Evolutionary conservation across 2,888 invertebrate species (phyloP).

Genomic region (Heliconius hortense): DNA sequence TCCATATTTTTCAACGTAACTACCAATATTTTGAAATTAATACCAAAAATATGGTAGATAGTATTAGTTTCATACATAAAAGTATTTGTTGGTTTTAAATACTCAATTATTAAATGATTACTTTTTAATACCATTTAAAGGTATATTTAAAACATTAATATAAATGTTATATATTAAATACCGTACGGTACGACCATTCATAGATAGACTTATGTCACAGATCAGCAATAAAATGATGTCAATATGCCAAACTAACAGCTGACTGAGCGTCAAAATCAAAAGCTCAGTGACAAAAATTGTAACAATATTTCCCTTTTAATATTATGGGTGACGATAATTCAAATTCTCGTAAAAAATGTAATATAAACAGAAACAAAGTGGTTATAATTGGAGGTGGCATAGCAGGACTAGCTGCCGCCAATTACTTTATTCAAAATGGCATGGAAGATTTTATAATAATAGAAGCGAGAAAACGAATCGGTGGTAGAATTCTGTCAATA

Average conservation of each 20-base stretch:
- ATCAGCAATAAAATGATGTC: constrained; percentile 9
- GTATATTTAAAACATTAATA: not conserved
- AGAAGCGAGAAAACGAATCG: constrained; percentile 90
- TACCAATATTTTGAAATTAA: not conserved
- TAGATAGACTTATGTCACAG: constrained; percentile 6
- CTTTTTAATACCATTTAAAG: not conserved
- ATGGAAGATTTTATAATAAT: constrained; percentile 89
- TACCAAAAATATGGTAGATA: not conserved
- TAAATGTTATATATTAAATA: not conserved
- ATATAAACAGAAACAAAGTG: constrained; percentile 84
- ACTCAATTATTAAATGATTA: not conserved
- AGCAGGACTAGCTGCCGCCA: constrained; percentile 92
- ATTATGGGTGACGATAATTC: constrained; percentile 79
- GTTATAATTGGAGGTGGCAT: constrained; percentile 93
- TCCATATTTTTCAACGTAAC: too few species aligned
- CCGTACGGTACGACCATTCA: not conserved
- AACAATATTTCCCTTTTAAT: constrained; percentile 58
- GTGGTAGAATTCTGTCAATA: constrained; percentile 90
- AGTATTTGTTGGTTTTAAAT: not conserved
- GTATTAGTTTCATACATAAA: not conserved
- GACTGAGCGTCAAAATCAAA: constrained; percentile 64
- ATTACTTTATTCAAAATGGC: constrained; percentile 90
- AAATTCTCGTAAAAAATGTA: constrained; percentile 79
- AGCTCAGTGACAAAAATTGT: constrained; percentile 63
- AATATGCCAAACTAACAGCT: constrained; percentile 54